Evolutionary conservation across 2,888 invertebrate genomes (phyloP).

Genomic region (Machimus atricapillus): DNA sequence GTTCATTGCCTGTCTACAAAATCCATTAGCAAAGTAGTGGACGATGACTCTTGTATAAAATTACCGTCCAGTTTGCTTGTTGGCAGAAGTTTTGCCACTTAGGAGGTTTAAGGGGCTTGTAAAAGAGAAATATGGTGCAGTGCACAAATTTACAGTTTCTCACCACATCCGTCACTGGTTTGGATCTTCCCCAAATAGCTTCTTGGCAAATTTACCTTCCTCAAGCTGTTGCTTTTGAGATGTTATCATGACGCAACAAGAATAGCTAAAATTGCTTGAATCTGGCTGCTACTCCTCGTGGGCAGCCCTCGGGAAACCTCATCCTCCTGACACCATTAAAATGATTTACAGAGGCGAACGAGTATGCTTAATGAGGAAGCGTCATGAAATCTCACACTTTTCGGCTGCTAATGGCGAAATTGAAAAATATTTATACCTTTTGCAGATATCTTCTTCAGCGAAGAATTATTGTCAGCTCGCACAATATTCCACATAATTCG

Average conservation of each 20-base stretch:
- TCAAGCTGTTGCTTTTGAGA: neutral
- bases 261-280: neutral
- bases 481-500: neutral
- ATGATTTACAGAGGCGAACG: conserved; percentile 14
- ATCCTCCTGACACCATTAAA: neutral
- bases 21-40: neutral
- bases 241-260: neutral
- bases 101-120: neutral
- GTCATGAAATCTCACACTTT: neutral
- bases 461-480: neutral
- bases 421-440: neutral
- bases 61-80: neutral
- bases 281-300: neutral
- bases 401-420: neutral
- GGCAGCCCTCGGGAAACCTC: neutral
- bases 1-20: neutral
- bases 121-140: neutral
- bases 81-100: neutral
- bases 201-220: neutral
- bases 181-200: neutral
- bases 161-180: neutral
- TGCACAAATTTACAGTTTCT: neutral
- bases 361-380: neutral
- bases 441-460: neutral
- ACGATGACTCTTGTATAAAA: neutral